Base-by-base conservation (phyloP, 2,888 invertebrate species). In the Tanytarsus gracilentus region DNA sequence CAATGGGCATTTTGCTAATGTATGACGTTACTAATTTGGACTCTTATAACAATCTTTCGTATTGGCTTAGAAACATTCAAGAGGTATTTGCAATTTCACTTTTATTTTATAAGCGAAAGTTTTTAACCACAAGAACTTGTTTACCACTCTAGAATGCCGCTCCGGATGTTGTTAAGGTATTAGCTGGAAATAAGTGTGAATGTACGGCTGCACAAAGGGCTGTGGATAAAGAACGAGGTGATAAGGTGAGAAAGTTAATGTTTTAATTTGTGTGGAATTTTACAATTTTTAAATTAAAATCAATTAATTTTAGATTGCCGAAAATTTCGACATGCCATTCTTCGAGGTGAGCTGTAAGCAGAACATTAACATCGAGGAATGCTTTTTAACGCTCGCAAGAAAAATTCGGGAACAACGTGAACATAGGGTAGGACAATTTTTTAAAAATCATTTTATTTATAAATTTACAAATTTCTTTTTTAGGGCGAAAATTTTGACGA, bases 1-100 rank as follows among this genome's bases (percentile, higher is more conserved):
- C 91, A 11, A 90, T 91, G 91, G 93, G 93, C 56, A 90, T 93
- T 66, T 79, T 92, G 50, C 79, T 93, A 21, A 88, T 93, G 82
- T 93, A 93, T 71, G 93, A 93, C 72, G 88, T 91, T 65, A 91
- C 92, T 39, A 89, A 88, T 72, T 76, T 88, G 68, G 88, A 89
- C 69, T 90, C 91, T n/a, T 93, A 91, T 72, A 88, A 90, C 71
- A 88, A 91, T 73, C 77, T 93, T 65, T 85, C 88, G 7, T 92
- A 92, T 70, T 93, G 93, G 93, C 78, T 93, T 63, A 81, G 88
- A 71, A 91, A 90, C 75, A 90, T 93, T 66, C 87, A 91, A 77
- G 88, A 89, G 79, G 91, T 89, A 73, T 9, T 52, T 30, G 27
- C 16, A 4, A 14, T 25, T 39, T 8, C 33, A 18, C n/a, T n/a